Conservation (phyloP, 2,888 invertebrate species). For the Philonicus albiceps region DNA sequence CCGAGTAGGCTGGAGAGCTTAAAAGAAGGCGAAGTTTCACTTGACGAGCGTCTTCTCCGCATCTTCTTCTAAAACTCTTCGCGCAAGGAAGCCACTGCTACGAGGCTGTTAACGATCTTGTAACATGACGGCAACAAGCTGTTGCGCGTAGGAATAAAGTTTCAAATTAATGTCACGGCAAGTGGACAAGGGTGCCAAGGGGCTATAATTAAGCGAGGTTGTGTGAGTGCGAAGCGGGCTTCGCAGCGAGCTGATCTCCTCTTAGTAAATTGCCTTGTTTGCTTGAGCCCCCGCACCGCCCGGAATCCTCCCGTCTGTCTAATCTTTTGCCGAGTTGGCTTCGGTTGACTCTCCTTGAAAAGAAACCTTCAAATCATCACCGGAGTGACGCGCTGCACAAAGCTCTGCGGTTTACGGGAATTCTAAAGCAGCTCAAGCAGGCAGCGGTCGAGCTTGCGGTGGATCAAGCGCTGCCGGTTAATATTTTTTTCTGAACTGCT, state of each 20-base stretch:
- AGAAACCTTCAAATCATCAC: constrained; percentile 45
- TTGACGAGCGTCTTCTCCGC: not conserved
- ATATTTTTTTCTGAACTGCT: not conserved
- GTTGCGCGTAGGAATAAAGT: constrained; percentile 42
- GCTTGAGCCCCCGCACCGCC: constrained; percentile 11
- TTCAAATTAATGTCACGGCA: constrained; percentile 47
- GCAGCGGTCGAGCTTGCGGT: constrained; percentile 9
- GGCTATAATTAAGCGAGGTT: constrained; percentile 30
- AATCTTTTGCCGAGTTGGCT: constrained; percentile 3
- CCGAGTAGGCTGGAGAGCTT: not conserved
- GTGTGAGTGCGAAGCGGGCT: constrained; percentile 20
- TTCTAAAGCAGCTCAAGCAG: not conserved
- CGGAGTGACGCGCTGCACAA: constrained; percentile 23
- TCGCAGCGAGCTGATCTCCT: constrained; percentile 38
- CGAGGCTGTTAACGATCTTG: not conserved
- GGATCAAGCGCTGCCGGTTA: not conserved
- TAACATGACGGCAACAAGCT: not conserved
- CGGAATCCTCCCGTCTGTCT: not conserved
- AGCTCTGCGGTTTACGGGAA: constrained; percentile 29
- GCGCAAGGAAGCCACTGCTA: constrained; percentile 43
- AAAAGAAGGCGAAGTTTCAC: constrained; percentile 12
- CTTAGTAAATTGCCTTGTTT: constrained; percentile 46
- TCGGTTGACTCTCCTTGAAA: constrained; percentile 45
- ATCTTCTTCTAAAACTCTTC: not conserved
- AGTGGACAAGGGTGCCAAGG: constrained; percentile 44